Evolutionary conservation across 2,113 vertebrate genomes (phyloP).

Genomic region (Macroglossus sobrinus): DNA sequence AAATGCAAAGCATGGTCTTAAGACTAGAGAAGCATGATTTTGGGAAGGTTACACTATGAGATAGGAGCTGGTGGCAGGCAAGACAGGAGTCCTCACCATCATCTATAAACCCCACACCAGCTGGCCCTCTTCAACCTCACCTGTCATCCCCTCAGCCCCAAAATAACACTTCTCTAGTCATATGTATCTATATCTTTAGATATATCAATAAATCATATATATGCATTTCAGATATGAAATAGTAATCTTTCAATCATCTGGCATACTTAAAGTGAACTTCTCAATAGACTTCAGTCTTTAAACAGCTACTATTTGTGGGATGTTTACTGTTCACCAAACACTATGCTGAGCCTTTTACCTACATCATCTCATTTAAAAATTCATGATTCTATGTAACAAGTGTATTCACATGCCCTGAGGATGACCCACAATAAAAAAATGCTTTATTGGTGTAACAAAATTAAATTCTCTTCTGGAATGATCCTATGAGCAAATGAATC

Average conservation of each 20-base stretch:
- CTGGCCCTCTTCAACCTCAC: not conserved
- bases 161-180: not conserved
- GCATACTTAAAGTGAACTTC: not conserved
- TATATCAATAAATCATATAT: too few species aligned
- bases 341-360: not conserved
- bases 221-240: not conserved
- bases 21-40: not conserved
- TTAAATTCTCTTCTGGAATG: not conserved
- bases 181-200: not conserved
- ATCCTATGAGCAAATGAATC: not conserved
- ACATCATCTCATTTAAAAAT: not conserved
- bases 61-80: not conserved
- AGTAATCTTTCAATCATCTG: not conserved
- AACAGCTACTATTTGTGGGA: not conserved
- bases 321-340: not conserved
- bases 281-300: not conserved
- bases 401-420: not conserved
- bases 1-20: not conserved
- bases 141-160: not conserved
- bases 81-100: not conserved
- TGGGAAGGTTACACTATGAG: not conserved
- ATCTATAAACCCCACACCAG: not conserved
- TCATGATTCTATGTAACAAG: not conserved
- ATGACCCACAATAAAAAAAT: not conserved
- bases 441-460: not conserved